Conservation (phyloP, 1,140 invertebrate genomes). For the Camponotus floridanus region DNA sequence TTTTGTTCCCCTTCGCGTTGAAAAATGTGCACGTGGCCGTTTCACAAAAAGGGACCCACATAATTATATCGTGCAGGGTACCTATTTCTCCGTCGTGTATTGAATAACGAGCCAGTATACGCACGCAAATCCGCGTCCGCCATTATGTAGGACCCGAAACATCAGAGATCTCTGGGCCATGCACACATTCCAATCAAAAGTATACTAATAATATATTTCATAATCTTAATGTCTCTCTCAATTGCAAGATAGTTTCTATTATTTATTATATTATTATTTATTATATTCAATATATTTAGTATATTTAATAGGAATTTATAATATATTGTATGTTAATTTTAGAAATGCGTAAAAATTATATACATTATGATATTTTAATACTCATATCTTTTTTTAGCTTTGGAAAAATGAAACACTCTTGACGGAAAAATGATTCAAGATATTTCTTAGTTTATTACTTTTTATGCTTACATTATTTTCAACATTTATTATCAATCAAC, state of each 20-base stretch:
- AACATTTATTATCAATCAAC: not conserved
- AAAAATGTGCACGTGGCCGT: constrained; percentile 52
- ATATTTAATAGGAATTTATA: too few relatives aligned
- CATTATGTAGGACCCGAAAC: constrained; percentile 9
- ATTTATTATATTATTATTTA: not conserved
- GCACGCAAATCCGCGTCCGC: not conserved
- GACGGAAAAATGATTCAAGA: too few relatives aligned
- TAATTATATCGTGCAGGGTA: constrained; percentile 65
- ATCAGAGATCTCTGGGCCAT: not conserved
- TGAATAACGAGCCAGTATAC: constrained; percentile 27
- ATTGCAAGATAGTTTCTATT: not conserved
- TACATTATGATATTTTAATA: too few relatives aligned
- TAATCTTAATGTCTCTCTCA: not conserved
- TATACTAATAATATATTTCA: constrained; percentile 25
- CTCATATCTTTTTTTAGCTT: too few relatives aligned
- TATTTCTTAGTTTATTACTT: not conserved
- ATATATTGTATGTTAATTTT: too few relatives aligned
- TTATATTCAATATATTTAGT: not conserved
- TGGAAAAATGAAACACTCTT: too few relatives aligned
- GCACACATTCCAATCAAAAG: not conserved
- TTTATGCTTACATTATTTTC: not conserved
- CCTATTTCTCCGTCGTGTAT: constrained; percentile 13
- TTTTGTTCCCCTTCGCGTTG: constrained; percentile 55
- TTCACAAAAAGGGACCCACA: constrained; percentile 63
- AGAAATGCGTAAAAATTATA: too few relatives aligned